These are phyloP conservation scores for Sepioteuthis lessoniana DNA, from an alignment of 2,888 invertebrate genomes.

Conservation along the genomic window DNA sequence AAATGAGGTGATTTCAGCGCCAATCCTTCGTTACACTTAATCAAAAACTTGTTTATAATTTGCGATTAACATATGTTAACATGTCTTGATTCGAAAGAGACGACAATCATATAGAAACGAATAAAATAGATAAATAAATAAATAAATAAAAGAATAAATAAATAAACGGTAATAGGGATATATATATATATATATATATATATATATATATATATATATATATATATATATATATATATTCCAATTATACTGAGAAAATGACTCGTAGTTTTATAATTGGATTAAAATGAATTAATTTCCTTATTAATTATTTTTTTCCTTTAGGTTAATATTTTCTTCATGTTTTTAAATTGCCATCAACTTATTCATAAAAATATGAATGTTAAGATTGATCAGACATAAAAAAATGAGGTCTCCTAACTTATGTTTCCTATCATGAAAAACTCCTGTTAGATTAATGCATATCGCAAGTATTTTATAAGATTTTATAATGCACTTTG, in stretches of 20 bases:
- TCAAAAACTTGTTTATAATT: neutral
- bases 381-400: neutral
- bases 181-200: neutral
- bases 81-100: neutral
- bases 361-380: neutral
- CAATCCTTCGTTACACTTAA: neutral
- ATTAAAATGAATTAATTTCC: neutral
- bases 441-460: no score
- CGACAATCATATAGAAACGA: neutral
- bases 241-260: neutral
- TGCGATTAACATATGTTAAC: neutral
- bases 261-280: neutral
- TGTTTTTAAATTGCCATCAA: neutral
- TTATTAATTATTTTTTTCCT: neutral
- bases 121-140: no score
- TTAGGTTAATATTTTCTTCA: neutral
- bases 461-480: no score
- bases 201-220: neutral
- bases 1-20: neutral
- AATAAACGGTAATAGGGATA: neutral
- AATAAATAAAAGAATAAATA: no score
- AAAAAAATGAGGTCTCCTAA: neutral
- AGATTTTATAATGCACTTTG: no score
- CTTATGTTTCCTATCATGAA: no score
- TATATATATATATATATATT: neutral